Percentiles rank a stretch among this genome's conserved stretches.
phyloP scores from a whole-genome alignment of 2,113 vertebrate genomes.

The Accipiter cooperii region DNA sequence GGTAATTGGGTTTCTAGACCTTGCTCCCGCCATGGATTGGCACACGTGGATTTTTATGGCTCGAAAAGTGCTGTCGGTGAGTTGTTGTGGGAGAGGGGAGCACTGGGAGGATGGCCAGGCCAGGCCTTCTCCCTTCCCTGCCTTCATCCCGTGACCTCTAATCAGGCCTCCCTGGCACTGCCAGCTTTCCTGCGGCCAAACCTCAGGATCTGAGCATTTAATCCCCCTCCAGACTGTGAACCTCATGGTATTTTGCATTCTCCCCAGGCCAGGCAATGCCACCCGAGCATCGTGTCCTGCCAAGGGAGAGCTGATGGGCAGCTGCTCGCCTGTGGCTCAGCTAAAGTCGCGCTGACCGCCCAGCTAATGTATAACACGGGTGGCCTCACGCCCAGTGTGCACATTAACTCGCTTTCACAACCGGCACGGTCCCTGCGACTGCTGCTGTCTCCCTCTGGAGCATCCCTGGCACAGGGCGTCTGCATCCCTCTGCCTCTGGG shows the following conservation, averaged over 20 bases:
- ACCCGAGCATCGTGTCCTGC: rapidly evolving
- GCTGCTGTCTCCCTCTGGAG: rapidly evolving
- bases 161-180: rapidly evolving
- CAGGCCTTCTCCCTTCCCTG: neutral
- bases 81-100: neutral
- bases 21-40: neutral
- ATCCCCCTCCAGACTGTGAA: neutral
- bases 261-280: neutral
- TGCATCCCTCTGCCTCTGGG: neutral
- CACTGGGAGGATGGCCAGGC: neutral
- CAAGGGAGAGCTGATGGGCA: neutral
- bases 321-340: rapidly evolving
- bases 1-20: neutral
- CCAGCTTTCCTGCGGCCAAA: neutral
- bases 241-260: neutral
- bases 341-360: neutral
- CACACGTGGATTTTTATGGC: neutral
- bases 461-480: rapidly evolving
- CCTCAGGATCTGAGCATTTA: neutral
- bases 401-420: neutral
- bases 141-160: neutral
- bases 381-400: rapidly evolving
- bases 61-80: rapidly evolving
- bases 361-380: neutral
- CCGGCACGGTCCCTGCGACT: rapidly evolving